phyloP scores from a whole-genome alignment of 2,888 invertebrate species.

The Pristionchus mayeri region DNA sequence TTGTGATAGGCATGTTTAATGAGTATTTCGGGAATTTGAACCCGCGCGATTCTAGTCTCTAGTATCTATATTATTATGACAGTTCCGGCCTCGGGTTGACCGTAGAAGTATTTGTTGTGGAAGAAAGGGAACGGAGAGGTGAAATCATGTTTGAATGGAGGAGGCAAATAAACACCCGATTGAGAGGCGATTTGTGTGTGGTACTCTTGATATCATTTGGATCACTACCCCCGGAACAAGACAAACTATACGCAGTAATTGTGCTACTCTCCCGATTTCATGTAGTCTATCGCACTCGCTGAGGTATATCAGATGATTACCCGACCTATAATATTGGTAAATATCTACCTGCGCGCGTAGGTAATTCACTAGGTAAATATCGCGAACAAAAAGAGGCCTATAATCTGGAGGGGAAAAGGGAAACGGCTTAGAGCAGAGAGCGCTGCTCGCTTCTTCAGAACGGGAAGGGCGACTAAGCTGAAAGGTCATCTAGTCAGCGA shows the following conservation, averaged over 20 bases:
- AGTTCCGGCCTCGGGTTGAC: neutral
- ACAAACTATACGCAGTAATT: too few relatives aligned
- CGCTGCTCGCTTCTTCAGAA: neutral
- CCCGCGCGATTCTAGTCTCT: neutral
- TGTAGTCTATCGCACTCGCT: too few relatives aligned
- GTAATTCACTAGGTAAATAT: conserved; percentile 3
- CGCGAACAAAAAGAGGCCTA: neutral
- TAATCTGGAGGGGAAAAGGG: conserved; percentile 2
- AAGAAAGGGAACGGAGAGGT: neutral
- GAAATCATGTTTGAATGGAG: conserved; percentile 29
- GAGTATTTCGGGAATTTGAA: neutral
- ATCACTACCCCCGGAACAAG: neutral
- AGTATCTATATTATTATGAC: neutral
- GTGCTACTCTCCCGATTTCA: too few relatives aligned
- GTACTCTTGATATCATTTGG: conserved; percentile 5
- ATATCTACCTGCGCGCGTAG: too few relatives aligned
- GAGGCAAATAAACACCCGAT: neutral
- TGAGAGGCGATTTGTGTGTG: neutral
- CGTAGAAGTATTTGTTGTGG: neutral
- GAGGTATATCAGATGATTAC: too few relatives aligned
- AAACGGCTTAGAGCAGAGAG: neutral
- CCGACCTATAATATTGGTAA: neutral
- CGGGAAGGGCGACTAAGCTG: neutral
- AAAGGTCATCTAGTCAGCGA: too few relatives aligned
- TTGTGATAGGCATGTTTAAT: neutral